These are phyloP conservation scores for Tetramorium simillimum DNA, from an alignment of 1,140 invertebrate genomes.

Conservation along the genomic window DNA sequence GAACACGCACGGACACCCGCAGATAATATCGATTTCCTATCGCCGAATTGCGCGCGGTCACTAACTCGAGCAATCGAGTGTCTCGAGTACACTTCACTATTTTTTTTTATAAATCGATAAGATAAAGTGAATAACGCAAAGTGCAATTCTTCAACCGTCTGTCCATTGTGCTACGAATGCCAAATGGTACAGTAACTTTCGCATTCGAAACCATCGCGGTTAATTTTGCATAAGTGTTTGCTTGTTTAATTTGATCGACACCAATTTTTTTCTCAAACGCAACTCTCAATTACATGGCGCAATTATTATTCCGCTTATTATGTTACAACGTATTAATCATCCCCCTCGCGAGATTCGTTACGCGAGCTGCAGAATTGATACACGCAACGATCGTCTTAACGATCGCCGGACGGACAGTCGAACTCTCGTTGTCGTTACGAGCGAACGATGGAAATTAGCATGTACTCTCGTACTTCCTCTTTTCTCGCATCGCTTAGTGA, in stretches of 20 bases:
- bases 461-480: slow-evolving; percentile 76
- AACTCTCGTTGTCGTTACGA: slow-evolving; percentile 79
- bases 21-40: background rate
- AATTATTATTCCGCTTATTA: slow-evolving; percentile 1
- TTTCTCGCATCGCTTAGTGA: slow-evolving; percentile 77
- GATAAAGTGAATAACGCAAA: slow-evolving; percentile 5
- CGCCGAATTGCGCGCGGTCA: background rate
- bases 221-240: background rate
- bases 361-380: background rate
- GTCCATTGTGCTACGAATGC: background rate
- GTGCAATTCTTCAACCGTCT: background rate
- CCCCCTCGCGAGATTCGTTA: background rate
- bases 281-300: background rate
- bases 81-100: background rate
- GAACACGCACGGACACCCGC: background rate
- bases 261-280: background rate
- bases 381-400: background rate
- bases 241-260: background rate
- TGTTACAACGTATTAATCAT: background rate
- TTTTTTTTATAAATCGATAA: slow-evolving; percentile 25
- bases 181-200: background rate
- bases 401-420: slow-evolving; percentile 57
- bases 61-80: background rate
- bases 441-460: slow-evolving; percentile 79
- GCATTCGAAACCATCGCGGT: background rate